phyloP scores from a whole-genome alignment of 1,140 invertebrate genomes.

The Charaxes varanes region DNA sequence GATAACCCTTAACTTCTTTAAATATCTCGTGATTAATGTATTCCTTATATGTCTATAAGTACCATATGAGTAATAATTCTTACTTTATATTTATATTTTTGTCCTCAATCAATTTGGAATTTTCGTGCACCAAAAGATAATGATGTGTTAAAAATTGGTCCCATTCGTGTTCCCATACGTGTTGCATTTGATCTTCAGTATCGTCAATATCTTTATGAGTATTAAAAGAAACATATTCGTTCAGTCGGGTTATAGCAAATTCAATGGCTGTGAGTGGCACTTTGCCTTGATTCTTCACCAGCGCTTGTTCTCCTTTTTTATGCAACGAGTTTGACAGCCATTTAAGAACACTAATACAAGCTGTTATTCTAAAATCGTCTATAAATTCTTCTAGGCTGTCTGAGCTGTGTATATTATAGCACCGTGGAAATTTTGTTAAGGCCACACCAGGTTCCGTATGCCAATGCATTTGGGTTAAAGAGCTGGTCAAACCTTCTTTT shows the following conservation, averaged over 20 bases:
- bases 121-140: constrained; percentile 81
- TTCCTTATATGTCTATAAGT: too few species aligned
- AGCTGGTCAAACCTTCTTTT: constrained; percentile 90
- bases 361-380: constrained; percentile 91
- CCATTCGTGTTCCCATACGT: constrained; percentile 89
- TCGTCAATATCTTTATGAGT: constrained; percentile 91
- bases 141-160: constrained; percentile 88
- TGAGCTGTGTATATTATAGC: constrained; percentile 88
- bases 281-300: constrained; percentile 77
- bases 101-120: constrained; percentile 69
- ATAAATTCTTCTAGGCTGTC: constrained; percentile 92
- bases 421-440: constrained; percentile 88
- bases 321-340: constrained; percentile 79
- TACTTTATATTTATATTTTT: constrained; percentile 55
- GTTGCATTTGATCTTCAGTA: constrained; percentile 74
- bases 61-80: constrained; percentile 7
- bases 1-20: too few species aligned
- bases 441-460: constrained; percentile 88
- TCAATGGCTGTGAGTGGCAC: constrained; percentile 84
- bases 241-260: constrained; percentile 85
- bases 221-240: constrained; percentile 83
- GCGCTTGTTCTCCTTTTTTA: constrained; percentile 72
- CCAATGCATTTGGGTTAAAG: constrained; percentile 92
- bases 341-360: constrained; percentile 88
- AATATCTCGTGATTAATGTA: too few species aligned